Percentiles rank a stretch among this genome's conserved stretches.
phyloP scores from a whole-genome alignment of 1,140 invertebrate genomes.

The Heliothis subflexa region DNA sequence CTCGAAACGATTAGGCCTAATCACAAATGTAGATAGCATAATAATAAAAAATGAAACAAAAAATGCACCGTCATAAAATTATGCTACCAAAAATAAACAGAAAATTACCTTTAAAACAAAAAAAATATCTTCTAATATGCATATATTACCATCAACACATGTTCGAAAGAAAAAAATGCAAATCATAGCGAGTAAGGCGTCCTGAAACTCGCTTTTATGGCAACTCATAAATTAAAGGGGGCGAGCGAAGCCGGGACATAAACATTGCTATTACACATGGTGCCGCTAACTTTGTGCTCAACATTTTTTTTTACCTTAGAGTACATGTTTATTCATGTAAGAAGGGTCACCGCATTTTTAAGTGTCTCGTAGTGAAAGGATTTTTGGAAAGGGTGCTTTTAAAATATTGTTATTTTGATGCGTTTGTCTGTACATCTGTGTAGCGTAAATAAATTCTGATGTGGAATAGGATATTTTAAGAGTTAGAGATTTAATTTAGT shows the following conservation, averaged over 20 bases:
- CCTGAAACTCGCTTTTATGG: conserved; percentile 45
- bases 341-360: conserved; percentile 33
- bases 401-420: neutral
- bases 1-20: too few species aligned
- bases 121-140: conserved; percentile 39
- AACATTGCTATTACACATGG: conserved; percentile 51
- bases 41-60: neutral
- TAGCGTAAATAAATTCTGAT: too few species aligned
- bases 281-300: conserved; percentile 1
- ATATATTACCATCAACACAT: conserved; percentile 49
- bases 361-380: conserved; percentile 29
- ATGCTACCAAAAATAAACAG: conserved; percentile 29
- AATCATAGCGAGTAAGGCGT: conserved; percentile 48
- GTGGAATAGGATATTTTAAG: too few species aligned
- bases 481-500: too few species aligned
- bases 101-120: conserved; percentile 35
- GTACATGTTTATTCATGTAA: conserved; percentile 46
- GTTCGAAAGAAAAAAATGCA: conserved; percentile 52
- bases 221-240: conserved; percentile 44
- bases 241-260: conserved; percentile 33
- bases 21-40: neutral
- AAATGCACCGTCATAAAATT: conserved; percentile 33
- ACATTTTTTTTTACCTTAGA: conserved; percentile 33
- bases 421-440: too few species aligned
- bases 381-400: conserved; percentile 11